These are phyloP conservation scores for Anhinga rufa DNA, from an alignment of 2,113 vertebrate species.

Conservation along the genomic window DNA sequence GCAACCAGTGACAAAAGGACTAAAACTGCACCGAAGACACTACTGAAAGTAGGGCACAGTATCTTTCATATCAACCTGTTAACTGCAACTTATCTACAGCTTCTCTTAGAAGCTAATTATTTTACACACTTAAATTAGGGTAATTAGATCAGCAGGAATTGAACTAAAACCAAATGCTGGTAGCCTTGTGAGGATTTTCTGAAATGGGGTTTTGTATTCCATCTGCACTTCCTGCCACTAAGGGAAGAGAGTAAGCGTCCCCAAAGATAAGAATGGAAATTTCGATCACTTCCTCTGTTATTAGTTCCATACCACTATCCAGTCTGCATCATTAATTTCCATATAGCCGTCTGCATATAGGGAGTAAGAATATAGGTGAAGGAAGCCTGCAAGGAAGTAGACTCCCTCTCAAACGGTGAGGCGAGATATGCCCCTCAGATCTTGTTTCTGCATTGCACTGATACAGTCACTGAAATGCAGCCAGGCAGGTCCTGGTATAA, in stretches of 20 bases:
- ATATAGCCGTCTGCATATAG: accelerated
- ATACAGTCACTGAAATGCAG: not conserved
- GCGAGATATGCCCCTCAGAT: not conserved
- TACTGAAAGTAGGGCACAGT: not conserved
- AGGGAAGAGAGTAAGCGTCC: not conserved
- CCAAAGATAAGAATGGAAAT: not conserved
- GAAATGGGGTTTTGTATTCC: not conserved
- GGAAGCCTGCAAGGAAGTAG: not conserved
- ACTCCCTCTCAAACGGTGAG: not conserved
- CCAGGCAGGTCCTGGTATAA: not conserved
- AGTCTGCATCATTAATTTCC: not conserved
- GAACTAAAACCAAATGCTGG: not conserved
- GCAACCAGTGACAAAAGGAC: not conserved
- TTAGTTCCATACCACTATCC: not conserved
- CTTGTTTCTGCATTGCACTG: not conserved
- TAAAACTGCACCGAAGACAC: not conserved
- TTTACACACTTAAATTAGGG: not conserved
- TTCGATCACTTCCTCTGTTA: not conserved
- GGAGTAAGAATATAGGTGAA: not conserved
- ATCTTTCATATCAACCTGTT: not conserved
- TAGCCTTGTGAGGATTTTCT: not conserved
- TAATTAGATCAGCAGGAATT: constrained; percentile 45
- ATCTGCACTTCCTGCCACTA: not conserved
- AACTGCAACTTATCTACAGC: not conserved
- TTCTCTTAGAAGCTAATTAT: constrained; percentile 29